Conservation (phyloP, 2,888 invertebrate species). For the Altica lythri region DNA sequence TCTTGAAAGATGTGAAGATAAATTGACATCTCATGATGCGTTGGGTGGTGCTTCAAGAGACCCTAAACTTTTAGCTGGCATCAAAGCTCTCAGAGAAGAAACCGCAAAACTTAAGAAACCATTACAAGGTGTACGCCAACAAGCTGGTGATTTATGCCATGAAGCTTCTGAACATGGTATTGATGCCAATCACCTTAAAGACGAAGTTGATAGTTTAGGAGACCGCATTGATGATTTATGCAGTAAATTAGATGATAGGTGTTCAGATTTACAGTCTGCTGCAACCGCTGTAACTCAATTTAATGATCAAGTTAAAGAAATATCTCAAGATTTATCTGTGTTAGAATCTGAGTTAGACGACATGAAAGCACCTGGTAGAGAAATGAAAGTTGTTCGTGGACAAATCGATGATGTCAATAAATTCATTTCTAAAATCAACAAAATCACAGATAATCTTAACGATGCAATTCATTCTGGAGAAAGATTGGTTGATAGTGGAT, state of each 20-base stretch:
- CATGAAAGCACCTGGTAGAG: slow-evolving; percentile 86
- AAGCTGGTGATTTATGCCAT: slow-evolving; percentile 76
- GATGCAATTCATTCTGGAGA: slow-evolving; percentile 76
- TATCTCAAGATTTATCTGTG: slow-evolving; percentile 76
- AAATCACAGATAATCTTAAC: slow-evolving; percentile 67
- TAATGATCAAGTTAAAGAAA: slow-evolving; percentile 82
- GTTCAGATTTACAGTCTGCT: slow-evolving; percentile 80
- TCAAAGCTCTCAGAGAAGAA: slow-evolving; percentile 83
- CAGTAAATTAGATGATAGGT: slow-evolving; percentile 76
- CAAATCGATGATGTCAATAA: slow-evolving; percentile 81
- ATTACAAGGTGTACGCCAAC: slow-evolving; percentile 60
- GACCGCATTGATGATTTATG: slow-evolving; percentile 79
- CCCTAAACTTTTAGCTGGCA: slow-evolving; percentile 81
- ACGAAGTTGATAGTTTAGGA: slow-evolving; percentile 76
- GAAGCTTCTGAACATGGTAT: slow-evolving; percentile 77
- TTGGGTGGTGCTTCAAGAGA: slow-evolving; percentile 77
- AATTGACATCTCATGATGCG: slow-evolving; percentile 75
- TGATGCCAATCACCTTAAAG: slow-evolving; percentile 76
- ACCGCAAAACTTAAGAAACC: slow-evolving; percentile 78
- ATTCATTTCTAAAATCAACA: slow-evolving; percentile 70
- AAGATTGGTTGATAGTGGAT: slow-evolving; percentile 80
- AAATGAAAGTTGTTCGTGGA: slow-evolving; percentile 78
- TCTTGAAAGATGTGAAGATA: slow-evolving; percentile 87
- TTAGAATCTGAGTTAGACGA: slow-evolving; percentile 83
- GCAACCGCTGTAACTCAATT: slow-evolving; percentile 86